Evolutionary conservation across 2,113 vertebrate genomes (phyloP).

Genomic region (Phycodurus eques): DNA sequence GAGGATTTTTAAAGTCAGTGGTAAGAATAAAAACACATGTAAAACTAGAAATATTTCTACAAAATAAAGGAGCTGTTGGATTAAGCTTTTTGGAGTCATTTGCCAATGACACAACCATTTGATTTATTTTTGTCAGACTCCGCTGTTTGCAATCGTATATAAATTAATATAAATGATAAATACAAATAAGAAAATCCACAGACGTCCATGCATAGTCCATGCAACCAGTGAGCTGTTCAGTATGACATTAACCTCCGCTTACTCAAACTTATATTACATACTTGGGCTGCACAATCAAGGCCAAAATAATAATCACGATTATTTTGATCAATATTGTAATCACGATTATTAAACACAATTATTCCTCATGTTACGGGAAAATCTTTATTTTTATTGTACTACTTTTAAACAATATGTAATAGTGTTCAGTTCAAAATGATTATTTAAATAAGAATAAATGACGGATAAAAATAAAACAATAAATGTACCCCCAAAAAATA

Average conservation of each 20-base stretch:
- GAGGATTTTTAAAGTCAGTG: constrained; percentile 66
- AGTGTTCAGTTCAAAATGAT: no score
- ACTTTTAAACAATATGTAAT: no score
- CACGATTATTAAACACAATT: no score
- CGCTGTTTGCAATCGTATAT: not conserved
- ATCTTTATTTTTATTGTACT: no score
- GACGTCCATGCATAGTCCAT: not conserved
- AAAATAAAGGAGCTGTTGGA: constrained; percentile 35
- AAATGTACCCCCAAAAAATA: no score
- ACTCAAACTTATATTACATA: no score
- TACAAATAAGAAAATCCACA: not conserved
- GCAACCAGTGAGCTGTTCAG: not conserved
- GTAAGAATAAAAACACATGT: constrained; percentile 44
- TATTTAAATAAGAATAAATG: no score
- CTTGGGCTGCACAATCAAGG: no score
- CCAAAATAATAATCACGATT: no score
- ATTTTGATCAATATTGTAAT: no score
- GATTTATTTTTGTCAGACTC: constrained; percentile 6
- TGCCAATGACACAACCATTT: constrained; percentile 60
- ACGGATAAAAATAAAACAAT: no score
- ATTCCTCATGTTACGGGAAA: no score
- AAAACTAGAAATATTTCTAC: constrained; percentile 30
- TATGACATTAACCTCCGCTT: not conserved
- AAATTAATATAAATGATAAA: not conserved
- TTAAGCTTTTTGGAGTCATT: constrained; percentile 57